phyloP scores from a whole-genome alignment of 2,888 invertebrate species.

The Thecophora atra region DNA sequence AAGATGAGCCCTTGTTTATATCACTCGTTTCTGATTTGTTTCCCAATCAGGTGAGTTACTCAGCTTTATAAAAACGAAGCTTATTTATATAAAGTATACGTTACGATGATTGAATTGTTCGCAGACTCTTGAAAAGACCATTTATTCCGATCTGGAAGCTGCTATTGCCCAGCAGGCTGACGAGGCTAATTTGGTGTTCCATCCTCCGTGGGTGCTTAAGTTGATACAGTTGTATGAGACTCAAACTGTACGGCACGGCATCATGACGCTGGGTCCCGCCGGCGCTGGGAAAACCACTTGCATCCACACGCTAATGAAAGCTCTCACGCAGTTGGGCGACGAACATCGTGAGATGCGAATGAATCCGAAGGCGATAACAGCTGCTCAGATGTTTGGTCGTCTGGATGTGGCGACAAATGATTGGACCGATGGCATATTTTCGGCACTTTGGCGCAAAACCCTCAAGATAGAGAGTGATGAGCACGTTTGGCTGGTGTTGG shows the following conservation, averaged over 20 bases:
- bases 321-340: slow-evolving; percentile 85
- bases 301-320: slow-evolving; percentile 86
- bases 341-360: slow-evolving; percentile 93
- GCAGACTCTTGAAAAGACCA: slow-evolving; percentile 84
- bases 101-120: background rate
- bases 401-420: slow-evolving; percentile 97
- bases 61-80: too few relatives aligned
- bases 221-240: slow-evolving; percentile 96
- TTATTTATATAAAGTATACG: too few relatives aligned
- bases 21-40: slow-evolving; percentile 95
- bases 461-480: slow-evolving; percentile 88
- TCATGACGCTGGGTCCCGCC: slow-evolving; percentile 94
- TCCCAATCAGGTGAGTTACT: slow-evolving; percentile 77
- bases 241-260: slow-evolving; percentile 93
- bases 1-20: slow-evolving; percentile 97
- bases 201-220: slow-evolving; percentile 95
- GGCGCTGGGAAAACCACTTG: slow-evolving; percentile 96
- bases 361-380: slow-evolving; percentile 98
- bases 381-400: slow-evolving; percentile 97
- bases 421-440: slow-evolving; percentile 98
- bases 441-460: slow-evolving; percentile 95
- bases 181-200: slow-evolving; percentile 82
- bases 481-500: slow-evolving; percentile 92
- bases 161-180: slow-evolving; percentile 88
- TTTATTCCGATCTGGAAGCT: slow-evolving; percentile 87